Evolutionary conservation across 2,797 vertebrate species (phyloP).

Genomic region (Gymnocypris eckloni): DNA sequence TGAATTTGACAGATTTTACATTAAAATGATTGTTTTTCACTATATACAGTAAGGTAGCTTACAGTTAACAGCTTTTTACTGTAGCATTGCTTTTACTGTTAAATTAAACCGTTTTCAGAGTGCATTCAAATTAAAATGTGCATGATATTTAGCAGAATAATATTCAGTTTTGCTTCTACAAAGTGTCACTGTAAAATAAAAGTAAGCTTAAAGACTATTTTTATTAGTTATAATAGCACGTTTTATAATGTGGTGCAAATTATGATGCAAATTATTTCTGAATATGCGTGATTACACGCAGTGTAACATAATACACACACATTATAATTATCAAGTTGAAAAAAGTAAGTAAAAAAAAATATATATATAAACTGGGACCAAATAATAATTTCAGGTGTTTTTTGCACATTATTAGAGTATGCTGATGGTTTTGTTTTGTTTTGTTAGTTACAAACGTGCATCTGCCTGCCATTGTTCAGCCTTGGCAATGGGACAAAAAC

Average conservation of each 20-base stretch:
- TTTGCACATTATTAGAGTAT: conserved; percentile 16
- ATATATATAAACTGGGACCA: not conserved
- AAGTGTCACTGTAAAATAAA: not conserved
- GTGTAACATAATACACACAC: not conserved
- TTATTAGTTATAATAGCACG: not conserved
- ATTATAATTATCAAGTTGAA: not conserved
- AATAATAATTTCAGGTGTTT: not conserved
- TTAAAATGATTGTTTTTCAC: not conserved
- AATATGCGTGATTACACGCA: not conserved
- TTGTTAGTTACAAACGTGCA: conserved; percentile 9
- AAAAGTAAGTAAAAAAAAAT: too few species aligned
- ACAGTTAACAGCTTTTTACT: not conserved
- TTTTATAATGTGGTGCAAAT: not conserved
- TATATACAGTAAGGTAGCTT: not conserved
- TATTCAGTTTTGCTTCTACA: not conserved
- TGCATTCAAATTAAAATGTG: not conserved
- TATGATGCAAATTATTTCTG: not conserved
- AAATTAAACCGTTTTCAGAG: not conserved
- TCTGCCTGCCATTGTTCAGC: conserved; percentile 14
- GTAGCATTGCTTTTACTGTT: not conserved
- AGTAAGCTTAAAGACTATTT: not conserved
- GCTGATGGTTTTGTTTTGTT: conserved; percentile 14
- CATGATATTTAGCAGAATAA: not conserved
- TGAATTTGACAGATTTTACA: not conserved
- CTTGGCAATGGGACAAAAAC: conserved; percentile 25